A percentile compares a stretch with the other conserved stretches of the same genome.
Conservation (phyloP, 2,888 invertebrate genomes). For the Torymus aiolomorphi region DNA sequence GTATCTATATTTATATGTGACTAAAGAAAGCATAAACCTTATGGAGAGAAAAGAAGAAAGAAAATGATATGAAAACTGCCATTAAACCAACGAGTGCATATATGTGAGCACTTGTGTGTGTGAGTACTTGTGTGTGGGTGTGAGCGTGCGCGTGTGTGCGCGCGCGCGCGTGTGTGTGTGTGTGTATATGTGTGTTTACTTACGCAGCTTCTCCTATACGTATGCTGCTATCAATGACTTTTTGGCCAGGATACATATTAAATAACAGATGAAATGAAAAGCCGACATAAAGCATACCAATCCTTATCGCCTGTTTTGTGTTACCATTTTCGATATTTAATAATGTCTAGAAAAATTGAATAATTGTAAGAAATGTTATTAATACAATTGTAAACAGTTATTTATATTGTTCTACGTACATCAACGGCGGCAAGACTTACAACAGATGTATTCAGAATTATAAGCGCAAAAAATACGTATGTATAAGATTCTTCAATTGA, state of each 20-base stretch:
- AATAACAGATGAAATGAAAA: slow-evolving; percentile 29
- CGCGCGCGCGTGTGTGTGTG: too few relatives aligned
- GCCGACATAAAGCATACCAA: slow-evolving; percentile 24
- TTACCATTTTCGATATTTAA: slow-evolving; percentile 25
- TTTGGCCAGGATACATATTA: slow-evolving; percentile 36
- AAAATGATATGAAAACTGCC: too few relatives aligned
- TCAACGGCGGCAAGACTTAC: slow-evolving; percentile 37
- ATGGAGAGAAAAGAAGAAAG: too few relatives aligned
- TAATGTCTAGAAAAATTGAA: slow-evolving; percentile 13
- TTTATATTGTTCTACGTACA: not conserved
- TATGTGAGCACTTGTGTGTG: too few relatives aligned
- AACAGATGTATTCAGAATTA: slow-evolving; percentile 1
- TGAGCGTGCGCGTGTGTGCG: too few relatives aligned
- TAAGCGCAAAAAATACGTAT: not conserved
- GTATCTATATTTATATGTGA: too few relatives aligned
- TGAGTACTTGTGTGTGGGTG: too few relatives aligned
- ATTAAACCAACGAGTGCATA: too few relatives aligned
- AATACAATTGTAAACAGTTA: too few relatives aligned
- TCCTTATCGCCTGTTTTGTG: slow-evolving; percentile 22
- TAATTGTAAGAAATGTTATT: too few relatives aligned
- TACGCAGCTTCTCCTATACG: slow-evolving; percentile 20
- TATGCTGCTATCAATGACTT: slow-evolving; percentile 26
- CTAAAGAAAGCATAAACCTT: too few relatives aligned
- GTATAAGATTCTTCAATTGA: slow-evolving; percentile 30
- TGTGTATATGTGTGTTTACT: too few relatives aligned